These are phyloP conservation scores for Hyles lineata DNA, from an alignment of 2,888 invertebrate genomes.

Conservation along the genomic window DNA sequence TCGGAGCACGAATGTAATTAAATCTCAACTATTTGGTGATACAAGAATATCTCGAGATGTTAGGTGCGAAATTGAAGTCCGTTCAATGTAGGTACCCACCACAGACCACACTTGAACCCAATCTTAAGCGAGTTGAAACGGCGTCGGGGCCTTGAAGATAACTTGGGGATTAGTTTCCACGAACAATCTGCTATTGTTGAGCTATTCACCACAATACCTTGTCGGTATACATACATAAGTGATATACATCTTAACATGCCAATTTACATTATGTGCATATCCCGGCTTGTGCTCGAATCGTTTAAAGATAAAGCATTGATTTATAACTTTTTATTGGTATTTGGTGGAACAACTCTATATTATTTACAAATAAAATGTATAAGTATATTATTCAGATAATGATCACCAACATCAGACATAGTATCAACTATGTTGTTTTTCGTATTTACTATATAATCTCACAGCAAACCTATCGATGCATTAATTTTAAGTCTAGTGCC, in stretches of 20 bases:
- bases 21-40: constrained; percentile 54
- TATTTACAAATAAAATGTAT: too few relatives aligned
- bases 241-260: constrained; percentile 37
- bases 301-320: background rate
- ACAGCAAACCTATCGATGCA: too few relatives aligned
- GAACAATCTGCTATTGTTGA: constrained; percentile 56
- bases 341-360: background rate
- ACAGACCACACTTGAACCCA: constrained; percentile 55
- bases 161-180: constrained; percentile 63
- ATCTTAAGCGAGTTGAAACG: constrained; percentile 54
- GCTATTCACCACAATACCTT: constrained; percentile 49
- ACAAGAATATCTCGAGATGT: constrained; percentile 50
- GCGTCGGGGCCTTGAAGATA: constrained; percentile 52
- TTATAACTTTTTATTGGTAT: background rate
- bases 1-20: constrained; percentile 55
- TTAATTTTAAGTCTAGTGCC: too few relatives aligned
- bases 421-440: too few relatives aligned
- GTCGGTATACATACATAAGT: constrained; percentile 47
- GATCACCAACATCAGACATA: too few relatives aligned
- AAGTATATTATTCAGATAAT: too few relatives aligned
- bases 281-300: background rate
- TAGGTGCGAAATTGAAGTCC: constrained; percentile 63
- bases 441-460: too few relatives aligned
- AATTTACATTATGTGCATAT: background rate
- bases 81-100: constrained; percentile 44